These are phyloP conservation scores for Tortrix viridana DNA, from an alignment of 2,888 invertebrate species.

Conservation along the genomic window DNA sequence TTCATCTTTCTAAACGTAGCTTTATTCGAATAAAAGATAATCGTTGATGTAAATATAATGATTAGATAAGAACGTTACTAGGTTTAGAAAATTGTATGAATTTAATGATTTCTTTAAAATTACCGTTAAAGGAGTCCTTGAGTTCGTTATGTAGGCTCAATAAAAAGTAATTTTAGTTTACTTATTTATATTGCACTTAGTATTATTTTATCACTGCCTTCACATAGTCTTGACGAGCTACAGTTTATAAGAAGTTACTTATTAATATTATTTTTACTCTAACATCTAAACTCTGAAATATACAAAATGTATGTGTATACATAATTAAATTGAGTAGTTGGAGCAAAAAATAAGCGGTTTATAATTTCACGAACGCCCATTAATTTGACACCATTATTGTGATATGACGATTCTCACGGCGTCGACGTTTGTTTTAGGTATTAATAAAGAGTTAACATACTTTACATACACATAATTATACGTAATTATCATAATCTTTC, in stretches of 20 bases:
- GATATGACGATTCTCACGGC: too few species aligned
- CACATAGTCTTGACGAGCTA: slow-evolving; percentile 7
- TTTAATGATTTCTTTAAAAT: slow-evolving; percentile 11
- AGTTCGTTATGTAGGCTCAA: slow-evolving; percentile 29
- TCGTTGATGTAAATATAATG: slow-evolving; percentile 36
- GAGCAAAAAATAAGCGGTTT: too few species aligned
- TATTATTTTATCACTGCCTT: slow-evolving; percentile 32
- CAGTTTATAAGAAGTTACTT: slow-evolving; percentile 13
- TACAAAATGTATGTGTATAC: background rate
- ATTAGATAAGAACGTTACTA: slow-evolving; percentile 34
- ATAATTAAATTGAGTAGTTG: too few species aligned
- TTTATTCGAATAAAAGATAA: background rate
- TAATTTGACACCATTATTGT: too few species aligned
- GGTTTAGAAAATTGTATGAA: slow-evolving; percentile 24
- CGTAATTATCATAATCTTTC: too few species aligned
- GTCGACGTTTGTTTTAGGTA: too few species aligned
- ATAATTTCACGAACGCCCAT: too few species aligned
- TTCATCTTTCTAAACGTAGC: background rate
- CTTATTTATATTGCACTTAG: slow-evolving; percentile 28
- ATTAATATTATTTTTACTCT: background rate
- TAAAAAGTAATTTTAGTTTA: slow-evolving; percentile 32
- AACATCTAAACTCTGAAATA: background rate
- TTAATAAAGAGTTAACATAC: too few species aligned
- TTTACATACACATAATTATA: too few species aligned
- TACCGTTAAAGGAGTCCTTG: slow-evolving; percentile 8